Evolutionary conservation across 2,113 vertebrate species (phyloP).

Genomic region (Conger conger): DNA sequence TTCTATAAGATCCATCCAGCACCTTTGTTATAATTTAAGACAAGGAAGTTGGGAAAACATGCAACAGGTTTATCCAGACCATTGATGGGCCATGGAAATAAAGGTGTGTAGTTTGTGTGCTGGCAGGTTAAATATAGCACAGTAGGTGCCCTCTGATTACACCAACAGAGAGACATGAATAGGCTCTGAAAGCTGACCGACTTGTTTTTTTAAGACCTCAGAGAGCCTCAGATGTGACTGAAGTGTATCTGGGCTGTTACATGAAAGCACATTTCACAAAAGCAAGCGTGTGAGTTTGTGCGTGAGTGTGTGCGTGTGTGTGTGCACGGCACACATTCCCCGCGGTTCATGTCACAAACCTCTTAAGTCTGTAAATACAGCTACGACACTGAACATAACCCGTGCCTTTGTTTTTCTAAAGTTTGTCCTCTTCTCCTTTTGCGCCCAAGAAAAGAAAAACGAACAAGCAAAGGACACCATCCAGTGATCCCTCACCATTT

Average conservation of each 20-base stretch:
- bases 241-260: background rate
- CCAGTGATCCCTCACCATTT: background rate
- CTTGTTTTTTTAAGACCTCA: background rate
- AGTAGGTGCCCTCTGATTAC: background rate
- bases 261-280: background rate
- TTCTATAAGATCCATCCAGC: background rate
- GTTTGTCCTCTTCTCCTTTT: background rate
- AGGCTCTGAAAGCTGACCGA: background rate
- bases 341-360: background rate
- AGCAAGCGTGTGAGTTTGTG: background rate
- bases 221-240: background rate
- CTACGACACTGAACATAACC: background rate
- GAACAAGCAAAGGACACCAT: background rate
- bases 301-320: background rate
- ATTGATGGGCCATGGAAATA: background rate
- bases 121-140: background rate
- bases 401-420: background rate
- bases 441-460: background rate
- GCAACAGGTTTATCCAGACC: background rate
- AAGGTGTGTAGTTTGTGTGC: background rate
- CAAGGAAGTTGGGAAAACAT: background rate
- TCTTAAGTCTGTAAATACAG: conserved; percentile 16
- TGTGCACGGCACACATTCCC: background rate
- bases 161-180: background rate
- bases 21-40: background rate